phyloP scores from a whole-genome alignment of 2,888 invertebrate genomes.

The Lacanobia oleracea region DNA sequence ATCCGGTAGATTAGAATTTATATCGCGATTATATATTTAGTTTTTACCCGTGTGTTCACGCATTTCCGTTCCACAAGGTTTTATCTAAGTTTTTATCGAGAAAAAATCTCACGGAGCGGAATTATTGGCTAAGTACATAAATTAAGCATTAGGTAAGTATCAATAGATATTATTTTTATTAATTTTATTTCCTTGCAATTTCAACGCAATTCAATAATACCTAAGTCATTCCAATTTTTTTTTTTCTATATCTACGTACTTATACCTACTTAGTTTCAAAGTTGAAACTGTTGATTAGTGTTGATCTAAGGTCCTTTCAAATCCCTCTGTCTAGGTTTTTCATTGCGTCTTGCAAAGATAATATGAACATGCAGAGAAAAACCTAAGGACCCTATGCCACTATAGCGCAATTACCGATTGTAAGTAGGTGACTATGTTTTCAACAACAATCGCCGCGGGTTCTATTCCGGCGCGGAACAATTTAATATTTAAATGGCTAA shows the following conservation, averaged over 20 bases:
- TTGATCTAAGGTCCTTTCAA: too few relatives aligned
- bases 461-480: not conserved
- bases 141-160: not conserved
- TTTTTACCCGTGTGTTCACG: conserved; percentile 37
- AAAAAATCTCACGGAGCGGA: conserved; percentile 19
- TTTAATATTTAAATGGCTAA: not conserved
- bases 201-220: not conserved
- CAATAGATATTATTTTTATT: not conserved
- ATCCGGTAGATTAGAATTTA: conserved; percentile 41
- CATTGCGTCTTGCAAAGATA: too few relatives aligned
- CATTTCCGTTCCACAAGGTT: conserved; percentile 46
- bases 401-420: not conserved
- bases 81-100: conserved; percentile 28
- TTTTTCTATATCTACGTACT: not conserved
- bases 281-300: too few relatives aligned
- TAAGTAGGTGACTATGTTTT: not conserved
- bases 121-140: conserved; percentile 5
- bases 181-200: not conserved
- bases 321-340: too few relatives aligned
- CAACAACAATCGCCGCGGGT: not conserved
- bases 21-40: conserved; percentile 44
- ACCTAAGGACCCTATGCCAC: not conserved
- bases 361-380: not conserved
- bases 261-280: too few relatives aligned
- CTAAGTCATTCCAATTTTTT: not conserved